phyloP scores from a whole-genome alignment of 2,797 vertebrate species.

The Oreonectes daqikongensis region DNA sequence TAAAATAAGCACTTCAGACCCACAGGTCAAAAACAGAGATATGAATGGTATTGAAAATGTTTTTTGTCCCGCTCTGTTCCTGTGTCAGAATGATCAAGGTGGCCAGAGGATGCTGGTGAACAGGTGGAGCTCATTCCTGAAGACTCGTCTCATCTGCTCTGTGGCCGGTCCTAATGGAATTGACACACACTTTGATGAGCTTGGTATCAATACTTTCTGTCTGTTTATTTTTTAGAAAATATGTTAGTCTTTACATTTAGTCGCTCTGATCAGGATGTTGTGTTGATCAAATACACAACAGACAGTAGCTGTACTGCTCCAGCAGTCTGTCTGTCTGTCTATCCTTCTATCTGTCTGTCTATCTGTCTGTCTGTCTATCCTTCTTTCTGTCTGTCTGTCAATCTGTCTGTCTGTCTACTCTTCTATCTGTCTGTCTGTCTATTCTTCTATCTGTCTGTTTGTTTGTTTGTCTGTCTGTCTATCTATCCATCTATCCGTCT shows the following conservation, averaged over 20 bases:
- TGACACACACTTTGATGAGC: conserved; percentile 93
- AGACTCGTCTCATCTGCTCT: conserved; percentile 91
- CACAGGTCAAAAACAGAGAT: not conserved
- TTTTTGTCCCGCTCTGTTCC: conserved; percentile 8
- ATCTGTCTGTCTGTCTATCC: not conserved
- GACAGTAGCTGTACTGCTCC: too few species aligned
- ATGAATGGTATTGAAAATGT: not conserved
- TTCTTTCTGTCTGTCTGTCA: conserved; percentile 3
- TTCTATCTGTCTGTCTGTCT: not conserved
- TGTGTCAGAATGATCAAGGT: conserved; percentile 89
- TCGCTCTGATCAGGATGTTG: too few species aligned
- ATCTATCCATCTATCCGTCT: conserved; percentile 18
- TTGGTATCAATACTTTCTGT: conserved; percentile 77
- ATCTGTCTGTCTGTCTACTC: not conserved
- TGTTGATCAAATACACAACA: too few species aligned
- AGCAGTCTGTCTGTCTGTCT: not conserved
- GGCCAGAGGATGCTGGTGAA: conserved; percentile 94
- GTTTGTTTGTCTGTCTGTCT: not conserved
- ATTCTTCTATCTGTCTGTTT: not conserved
- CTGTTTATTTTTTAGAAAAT: not conserved
- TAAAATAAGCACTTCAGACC: not conserved
- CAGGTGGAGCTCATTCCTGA: conserved; percentile 94
- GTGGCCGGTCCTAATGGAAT: conserved; percentile 91
- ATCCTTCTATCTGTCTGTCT: not conserved
- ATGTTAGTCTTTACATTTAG: not conserved